Conservation (phyloP, 1,140 invertebrate species). For the Campoletis sonorensis region DNA sequence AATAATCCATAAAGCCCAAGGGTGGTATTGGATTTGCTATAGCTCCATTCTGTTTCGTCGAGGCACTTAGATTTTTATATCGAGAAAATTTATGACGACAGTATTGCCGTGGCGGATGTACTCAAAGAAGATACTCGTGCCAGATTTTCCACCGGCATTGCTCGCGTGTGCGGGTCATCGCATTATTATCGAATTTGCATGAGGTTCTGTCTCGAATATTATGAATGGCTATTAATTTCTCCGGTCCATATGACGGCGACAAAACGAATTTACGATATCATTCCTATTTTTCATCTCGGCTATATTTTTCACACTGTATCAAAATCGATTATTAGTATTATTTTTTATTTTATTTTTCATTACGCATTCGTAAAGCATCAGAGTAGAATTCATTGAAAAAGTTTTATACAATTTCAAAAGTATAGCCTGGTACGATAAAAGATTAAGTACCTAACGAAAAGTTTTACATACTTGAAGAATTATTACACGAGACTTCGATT, state of each 20-base stretch:
- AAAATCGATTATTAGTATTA: not conserved
- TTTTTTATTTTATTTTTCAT: not conserved
- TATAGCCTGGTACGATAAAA: no score
- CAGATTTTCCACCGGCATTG: constrained; percentile 41
- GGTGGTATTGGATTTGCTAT: constrained; percentile 41
- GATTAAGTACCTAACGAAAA: no score
- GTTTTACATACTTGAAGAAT: no score
- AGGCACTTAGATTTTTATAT: constrained; percentile 63
- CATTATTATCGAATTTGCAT: constrained; percentile 38
- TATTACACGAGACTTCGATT: no score
- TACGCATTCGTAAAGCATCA: not conserved
- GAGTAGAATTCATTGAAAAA: no score
- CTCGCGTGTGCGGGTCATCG: constrained; percentile 31
- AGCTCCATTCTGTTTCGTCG: constrained; percentile 61
- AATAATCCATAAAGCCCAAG: constrained; percentile 61
- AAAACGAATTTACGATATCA: constrained; percentile 14
- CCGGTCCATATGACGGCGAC: constrained; percentile 23
- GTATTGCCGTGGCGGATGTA: constrained; percentile 43
- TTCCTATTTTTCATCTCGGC: not conserved
- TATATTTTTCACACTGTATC: not conserved
- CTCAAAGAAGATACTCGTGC: constrained; percentile 36
- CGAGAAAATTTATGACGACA: constrained; percentile 56
- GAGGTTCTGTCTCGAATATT: constrained; percentile 23
- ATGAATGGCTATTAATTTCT: constrained; percentile 28
- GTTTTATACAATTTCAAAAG: no score